Percentiles rank a stretch among this genome's conserved stretches.
phyloP scores from a whole-genome alignment of 2,113 vertebrate species.

The Pygoscelis antarcticus region DNA sequence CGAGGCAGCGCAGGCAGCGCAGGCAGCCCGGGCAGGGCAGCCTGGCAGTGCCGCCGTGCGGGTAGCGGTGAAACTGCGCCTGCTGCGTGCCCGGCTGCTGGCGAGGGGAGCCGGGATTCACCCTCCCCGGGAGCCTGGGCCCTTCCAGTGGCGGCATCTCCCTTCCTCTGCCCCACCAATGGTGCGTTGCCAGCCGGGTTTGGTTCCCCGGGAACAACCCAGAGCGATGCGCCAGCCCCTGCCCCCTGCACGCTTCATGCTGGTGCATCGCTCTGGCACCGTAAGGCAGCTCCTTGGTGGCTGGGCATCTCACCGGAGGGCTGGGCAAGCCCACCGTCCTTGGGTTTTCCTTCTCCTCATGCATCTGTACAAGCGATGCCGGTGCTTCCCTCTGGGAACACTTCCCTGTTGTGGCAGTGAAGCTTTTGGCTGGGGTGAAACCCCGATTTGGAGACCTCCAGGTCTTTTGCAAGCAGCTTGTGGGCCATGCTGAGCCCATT shows the following conservation, averaged over 20 bases:
- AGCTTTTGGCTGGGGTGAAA: background rate
- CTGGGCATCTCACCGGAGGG: background rate
- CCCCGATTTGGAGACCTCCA: background rate
- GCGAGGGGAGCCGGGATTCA: background rate
- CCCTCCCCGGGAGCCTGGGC: background rate
- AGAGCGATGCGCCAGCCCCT: background rate
- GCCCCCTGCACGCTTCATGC: too few species aligned
- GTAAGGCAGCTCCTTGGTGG: background rate
- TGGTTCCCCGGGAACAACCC: background rate
- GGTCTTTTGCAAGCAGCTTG: background rate
- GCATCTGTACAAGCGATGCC: background rate
- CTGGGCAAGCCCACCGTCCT: background rate
- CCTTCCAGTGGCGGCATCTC: fast-evolving
- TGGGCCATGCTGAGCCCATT: background rate
- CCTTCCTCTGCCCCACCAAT: background rate
- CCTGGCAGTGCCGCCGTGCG: conserved; percentile 30
- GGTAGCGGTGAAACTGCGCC: conserved; percentile 35
- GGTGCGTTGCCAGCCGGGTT: background rate
- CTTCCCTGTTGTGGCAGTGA: background rate
- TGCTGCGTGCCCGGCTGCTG: background rate
- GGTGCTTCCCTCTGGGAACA: background rate
- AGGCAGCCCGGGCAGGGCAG: background rate
- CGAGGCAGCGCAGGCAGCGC: background rate
- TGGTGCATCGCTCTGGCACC: background rate
- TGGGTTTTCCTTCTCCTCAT: background rate